Evolutionary conservation across 2,797 vertebrate genomes (phyloP).

Genomic region (Miichthys miiuy): DNA sequence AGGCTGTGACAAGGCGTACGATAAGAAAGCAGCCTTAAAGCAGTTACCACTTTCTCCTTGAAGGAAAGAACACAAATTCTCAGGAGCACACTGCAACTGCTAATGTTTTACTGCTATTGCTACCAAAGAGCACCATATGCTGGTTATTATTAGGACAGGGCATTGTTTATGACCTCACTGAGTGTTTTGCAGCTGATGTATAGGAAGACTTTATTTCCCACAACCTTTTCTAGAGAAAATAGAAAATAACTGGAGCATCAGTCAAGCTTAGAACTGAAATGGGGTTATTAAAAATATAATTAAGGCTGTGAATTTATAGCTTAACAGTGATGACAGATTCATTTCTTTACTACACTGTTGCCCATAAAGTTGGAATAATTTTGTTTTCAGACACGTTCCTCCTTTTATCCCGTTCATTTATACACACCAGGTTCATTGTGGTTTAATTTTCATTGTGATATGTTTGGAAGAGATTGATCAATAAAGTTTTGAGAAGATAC

Average conservation of each 20-base stretch:
- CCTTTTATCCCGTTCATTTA: too few relatives aligned
- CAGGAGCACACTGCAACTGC: not conserved
- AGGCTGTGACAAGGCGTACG: not conserved
- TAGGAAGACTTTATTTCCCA: too few relatives aligned
- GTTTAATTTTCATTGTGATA: too few relatives aligned
- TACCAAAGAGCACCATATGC: not conserved
- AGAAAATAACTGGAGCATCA: not conserved
- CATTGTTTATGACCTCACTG: not conserved
- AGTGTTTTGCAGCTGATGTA: not conserved
- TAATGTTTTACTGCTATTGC: too few relatives aligned
- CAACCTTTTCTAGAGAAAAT: not conserved
- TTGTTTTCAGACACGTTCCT: too few relatives aligned
- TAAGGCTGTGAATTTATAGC: not conserved
- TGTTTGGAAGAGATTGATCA: too few relatives aligned
- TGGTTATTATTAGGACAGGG: not conserved
- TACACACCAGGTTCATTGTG: too few relatives aligned
- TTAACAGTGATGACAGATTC: too few relatives aligned
- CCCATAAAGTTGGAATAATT: too few relatives aligned
- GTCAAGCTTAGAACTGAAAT: not conserved
- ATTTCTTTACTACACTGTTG: too few relatives aligned
- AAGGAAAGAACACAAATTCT: not conserved
- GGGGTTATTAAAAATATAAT: not conserved
- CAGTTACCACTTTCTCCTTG: conserved; percentile 5
- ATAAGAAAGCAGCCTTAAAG: conserved; percentile 36
- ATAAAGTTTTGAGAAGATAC: too few relatives aligned